These are phyloP conservation scores for Argyresthia goedartella DNA, from an alignment of 2,888 invertebrate species.

Conservation along the genomic window DNA sequence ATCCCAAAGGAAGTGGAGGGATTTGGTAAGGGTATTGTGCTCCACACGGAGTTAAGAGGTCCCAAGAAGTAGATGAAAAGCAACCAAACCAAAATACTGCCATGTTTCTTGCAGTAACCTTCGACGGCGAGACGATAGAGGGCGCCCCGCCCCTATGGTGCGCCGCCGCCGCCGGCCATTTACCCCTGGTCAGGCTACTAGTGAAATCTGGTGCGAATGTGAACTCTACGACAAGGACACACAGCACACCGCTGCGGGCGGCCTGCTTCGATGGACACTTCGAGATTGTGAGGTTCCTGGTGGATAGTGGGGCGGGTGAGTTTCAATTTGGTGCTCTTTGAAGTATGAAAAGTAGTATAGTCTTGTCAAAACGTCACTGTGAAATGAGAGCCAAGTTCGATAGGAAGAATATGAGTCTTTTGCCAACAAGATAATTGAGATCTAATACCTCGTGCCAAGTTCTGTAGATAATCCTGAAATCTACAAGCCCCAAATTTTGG, in stretches of 20 bases:
- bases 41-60: too few relatives aligned
- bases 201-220: constrained; percentile 90
- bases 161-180: constrained; percentile 95
- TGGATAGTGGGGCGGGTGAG: constrained; percentile 88
- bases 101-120: constrained; percentile 77
- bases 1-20: too few relatives aligned
- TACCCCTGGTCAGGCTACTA: constrained; percentile 86
- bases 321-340: background rate
- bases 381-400: too few relatives aligned
- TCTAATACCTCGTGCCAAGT: too few relatives aligned
- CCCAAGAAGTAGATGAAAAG: too few relatives aligned
- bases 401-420: too few relatives aligned
- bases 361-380: too few relatives aligned
- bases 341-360: too few relatives aligned
- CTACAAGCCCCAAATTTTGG: too few relatives aligned
- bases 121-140: constrained; percentile 97
- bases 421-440: too few relatives aligned
- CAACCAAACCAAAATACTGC: background rate
- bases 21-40: too few relatives aligned
- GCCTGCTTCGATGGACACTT: constrained; percentile 98
- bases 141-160: constrained; percentile 98
- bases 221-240: constrained; percentile 94
- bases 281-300: constrained; percentile 93
- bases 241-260: constrained; percentile 94
- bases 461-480: too few relatives aligned